Conservation (phyloP, 2,113 vertebrate genomes). For the Nipponia nippon region DNA sequence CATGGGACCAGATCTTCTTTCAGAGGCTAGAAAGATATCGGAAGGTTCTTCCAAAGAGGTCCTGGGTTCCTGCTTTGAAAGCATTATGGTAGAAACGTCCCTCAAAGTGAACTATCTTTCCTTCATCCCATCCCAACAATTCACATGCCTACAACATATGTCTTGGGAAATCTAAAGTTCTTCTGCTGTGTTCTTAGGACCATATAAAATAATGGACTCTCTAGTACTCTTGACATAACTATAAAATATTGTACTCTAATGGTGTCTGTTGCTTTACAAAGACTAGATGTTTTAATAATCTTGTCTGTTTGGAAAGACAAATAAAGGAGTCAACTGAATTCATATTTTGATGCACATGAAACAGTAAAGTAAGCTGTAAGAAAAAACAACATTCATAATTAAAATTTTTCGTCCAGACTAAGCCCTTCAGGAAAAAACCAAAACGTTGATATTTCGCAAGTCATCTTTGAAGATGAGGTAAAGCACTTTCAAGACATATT, state of each 20-base stretch:
- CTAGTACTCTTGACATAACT: neutral
- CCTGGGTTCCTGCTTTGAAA: neutral
- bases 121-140: neutral
- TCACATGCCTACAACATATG: neutral
- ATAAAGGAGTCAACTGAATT: neutral
- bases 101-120: neutral
- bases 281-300: neutral
- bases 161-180: neutral
- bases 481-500: slow-evolving; percentile 12
- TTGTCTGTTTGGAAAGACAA: neutral
- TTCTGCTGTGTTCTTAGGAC: neutral
- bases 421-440: neutral
- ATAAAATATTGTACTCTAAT: neutral
- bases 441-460: neutral
- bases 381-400: neutral
- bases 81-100: neutral
- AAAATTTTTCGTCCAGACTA: neutral
- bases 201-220: neutral
- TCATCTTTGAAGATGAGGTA: neutral
- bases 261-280: neutral
- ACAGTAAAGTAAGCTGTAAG: neutral
- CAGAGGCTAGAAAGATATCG: neutral
- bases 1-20: neutral
- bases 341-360: neutral
- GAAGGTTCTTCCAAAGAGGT: neutral